Percentiles rank a stretch among this genome's conserved stretches.
phyloP scores from a whole-genome alignment of 2,797 vertebrate species.

The Sarcophilus harrisii region DNA sequence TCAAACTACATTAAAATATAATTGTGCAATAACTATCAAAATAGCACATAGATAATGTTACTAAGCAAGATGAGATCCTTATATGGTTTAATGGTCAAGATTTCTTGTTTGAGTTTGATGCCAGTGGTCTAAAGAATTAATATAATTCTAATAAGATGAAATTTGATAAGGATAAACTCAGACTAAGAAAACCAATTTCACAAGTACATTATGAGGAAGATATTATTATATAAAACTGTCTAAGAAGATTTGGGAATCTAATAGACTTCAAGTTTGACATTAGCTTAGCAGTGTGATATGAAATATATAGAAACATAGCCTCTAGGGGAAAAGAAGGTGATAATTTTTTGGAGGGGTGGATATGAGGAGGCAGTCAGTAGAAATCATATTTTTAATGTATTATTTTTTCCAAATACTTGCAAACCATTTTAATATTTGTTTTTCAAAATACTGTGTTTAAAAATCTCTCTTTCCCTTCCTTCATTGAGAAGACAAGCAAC shows the following conservation, averaged over 20 bases:
- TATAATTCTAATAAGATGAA: background rate
- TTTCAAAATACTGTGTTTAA: background rate
- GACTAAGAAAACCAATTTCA: background rate
- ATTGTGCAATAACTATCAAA: background rate
- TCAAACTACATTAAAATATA: background rate
- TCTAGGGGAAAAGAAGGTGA: background rate
- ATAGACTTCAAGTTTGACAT: background rate
- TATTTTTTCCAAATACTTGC: background rate
- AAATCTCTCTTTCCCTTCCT: background rate
- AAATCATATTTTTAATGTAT: background rate
- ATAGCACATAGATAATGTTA: background rate
- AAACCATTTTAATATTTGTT: background rate
- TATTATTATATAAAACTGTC: background rate
- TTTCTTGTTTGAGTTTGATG: background rate
- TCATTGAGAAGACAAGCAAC: background rate
- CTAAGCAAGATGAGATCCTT: background rate
- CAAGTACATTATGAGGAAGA: background rate
- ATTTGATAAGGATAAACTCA: background rate
- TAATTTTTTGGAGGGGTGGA: background rate
- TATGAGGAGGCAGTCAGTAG: background rate
- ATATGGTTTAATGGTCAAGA: background rate
- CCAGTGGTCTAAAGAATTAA: background rate
- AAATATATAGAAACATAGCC: background rate
- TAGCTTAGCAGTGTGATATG: background rate
- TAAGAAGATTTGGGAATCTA: background rate